These are phyloP conservation scores for Acleris literana DNA, from an alignment of 2,888 invertebrate genomes.

Conservation along the genomic window DNA sequence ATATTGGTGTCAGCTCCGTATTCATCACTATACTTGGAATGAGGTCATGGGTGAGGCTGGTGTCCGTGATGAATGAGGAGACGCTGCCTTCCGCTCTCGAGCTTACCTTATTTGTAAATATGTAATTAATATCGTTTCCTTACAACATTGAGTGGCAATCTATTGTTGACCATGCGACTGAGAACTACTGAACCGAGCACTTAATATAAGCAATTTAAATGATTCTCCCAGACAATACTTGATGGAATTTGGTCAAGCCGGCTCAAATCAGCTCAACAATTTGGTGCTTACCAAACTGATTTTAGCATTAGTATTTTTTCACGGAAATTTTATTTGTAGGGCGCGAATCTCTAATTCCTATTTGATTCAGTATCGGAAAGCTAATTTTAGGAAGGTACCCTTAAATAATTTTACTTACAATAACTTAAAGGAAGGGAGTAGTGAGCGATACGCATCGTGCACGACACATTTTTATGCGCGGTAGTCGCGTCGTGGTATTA, in stretches of 20 bases:
- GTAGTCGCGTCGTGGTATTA: too few relatives aligned
- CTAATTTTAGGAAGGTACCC: too few relatives aligned
- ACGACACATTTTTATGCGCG: too few relatives aligned
- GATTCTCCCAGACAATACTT: slow-evolving; percentile 9
- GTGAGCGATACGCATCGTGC: too few relatives aligned
- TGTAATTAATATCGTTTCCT: slow-evolving; percentile 72
- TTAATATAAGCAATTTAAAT: slow-evolving; percentile 26
- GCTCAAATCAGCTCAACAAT: slow-evolving; percentile 11
- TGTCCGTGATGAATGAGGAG: slow-evolving; percentile 67
- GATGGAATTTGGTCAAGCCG: background rate
- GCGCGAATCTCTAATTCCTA: too few relatives aligned
- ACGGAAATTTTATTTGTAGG: background rate
- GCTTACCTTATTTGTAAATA: slow-evolving; percentile 77
- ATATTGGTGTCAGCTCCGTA: slow-evolving; percentile 73
- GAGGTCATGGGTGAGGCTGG: slow-evolving; percentile 12
- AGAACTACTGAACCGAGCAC: slow-evolving; percentile 32
- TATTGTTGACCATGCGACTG: slow-evolving; percentile 42
- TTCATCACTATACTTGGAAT: slow-evolving; percentile 60
- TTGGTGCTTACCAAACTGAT: background rate
- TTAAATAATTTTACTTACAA: too few relatives aligned
- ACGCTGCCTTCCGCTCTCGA: slow-evolving; percentile 68
- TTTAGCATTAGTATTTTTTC: background rate
- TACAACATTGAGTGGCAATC: slow-evolving; percentile 51
- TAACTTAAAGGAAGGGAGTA: too few relatives aligned
- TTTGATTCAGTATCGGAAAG: too few relatives aligned